Percentiles rank a stretch among this genome's conserved stretches.
Conservation (phyloP, 2,797 vertebrate species). For the Crax fasciolata region DNA sequence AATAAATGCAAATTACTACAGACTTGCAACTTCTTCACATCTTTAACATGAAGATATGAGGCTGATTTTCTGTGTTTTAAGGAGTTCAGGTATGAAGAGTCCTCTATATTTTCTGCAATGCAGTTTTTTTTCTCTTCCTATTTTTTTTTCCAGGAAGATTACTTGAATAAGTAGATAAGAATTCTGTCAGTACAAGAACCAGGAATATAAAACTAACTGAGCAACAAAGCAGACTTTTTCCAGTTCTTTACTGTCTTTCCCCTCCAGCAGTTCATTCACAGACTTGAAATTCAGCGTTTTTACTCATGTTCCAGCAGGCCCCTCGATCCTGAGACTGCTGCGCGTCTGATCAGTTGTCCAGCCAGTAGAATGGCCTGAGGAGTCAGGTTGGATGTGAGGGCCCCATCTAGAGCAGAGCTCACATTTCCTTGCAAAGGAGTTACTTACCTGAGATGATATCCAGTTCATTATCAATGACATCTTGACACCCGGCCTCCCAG, state of each 20-base stretch:
- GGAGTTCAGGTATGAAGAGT: not conserved
- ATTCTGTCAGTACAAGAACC: not conserved
- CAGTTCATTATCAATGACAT: not conserved
- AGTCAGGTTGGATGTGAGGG: not conserved
- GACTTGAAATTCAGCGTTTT: not conserved
- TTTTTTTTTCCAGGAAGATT: not conserved
- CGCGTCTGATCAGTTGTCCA: not conserved
- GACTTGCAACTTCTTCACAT: not conserved
- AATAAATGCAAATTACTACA: not conserved
- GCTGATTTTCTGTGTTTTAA: not conserved
- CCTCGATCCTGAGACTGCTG: not conserved
- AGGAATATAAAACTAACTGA: not conserved
- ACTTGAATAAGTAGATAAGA: not conserved
- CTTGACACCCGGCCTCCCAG: not conserved
- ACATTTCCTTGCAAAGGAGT: not conserved
- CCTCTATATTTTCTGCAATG: not conserved
- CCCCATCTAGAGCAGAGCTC: not conserved
- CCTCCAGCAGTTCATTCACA: not conserved
- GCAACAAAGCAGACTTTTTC: not conserved
- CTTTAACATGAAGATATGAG: not conserved
- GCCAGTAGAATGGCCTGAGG: not conserved
- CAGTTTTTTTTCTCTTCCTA: not conserved
- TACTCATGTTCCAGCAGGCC: not conserved
- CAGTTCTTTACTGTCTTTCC: not conserved
- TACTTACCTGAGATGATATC: not conserved